Conservation (phyloP, 37 sponge, comb jelly and placozoan species). For the Aplysina aerophoba region DNA sequence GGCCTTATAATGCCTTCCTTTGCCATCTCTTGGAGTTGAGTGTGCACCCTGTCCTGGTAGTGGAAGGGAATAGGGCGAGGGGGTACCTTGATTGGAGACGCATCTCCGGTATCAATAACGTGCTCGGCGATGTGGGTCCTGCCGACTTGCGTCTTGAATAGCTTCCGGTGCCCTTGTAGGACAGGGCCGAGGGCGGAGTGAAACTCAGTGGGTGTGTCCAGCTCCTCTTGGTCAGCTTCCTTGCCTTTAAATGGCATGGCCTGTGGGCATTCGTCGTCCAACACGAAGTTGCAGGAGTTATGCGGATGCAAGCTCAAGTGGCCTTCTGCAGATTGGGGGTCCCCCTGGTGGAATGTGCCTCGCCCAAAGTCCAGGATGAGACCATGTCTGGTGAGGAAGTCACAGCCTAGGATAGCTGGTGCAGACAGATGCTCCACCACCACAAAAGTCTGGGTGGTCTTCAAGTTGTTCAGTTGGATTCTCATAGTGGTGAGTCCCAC, state of each 20-base stretch:
- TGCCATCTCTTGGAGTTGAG: neutral
- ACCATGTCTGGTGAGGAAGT: constrained; percentile 17
- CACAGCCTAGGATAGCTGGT: constrained; percentile 3
- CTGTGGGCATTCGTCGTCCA: neutral
- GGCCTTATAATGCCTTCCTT: neutral
- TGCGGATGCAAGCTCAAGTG: neutral
- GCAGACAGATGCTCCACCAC: constrained; percentile 18
- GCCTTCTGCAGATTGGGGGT: neutral
- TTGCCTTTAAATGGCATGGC: neutral
- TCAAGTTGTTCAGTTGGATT: neutral
- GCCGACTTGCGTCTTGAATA: constrained; percentile 5
- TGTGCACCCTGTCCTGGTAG: constrained; percentile 1
- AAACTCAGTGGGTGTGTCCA: neutral
- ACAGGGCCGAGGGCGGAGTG: neutral
- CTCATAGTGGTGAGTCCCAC: constrained; percentile 3
- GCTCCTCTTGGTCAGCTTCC: neutral
- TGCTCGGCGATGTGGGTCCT: constrained; percentile 9
- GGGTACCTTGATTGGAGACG: constrained; percentile 14
- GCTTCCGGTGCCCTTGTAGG: neutral
- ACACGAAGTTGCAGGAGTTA: neutral
- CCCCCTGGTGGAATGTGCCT: neutral
- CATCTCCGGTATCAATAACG: neutral
- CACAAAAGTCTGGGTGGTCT: neutral
- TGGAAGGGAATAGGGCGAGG: constrained; percentile 25
- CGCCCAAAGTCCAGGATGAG: neutral